Evolutionary conservation across 2,113 vertebrate species (phyloP).

Genomic region (Aviceda subcristata): DNA sequence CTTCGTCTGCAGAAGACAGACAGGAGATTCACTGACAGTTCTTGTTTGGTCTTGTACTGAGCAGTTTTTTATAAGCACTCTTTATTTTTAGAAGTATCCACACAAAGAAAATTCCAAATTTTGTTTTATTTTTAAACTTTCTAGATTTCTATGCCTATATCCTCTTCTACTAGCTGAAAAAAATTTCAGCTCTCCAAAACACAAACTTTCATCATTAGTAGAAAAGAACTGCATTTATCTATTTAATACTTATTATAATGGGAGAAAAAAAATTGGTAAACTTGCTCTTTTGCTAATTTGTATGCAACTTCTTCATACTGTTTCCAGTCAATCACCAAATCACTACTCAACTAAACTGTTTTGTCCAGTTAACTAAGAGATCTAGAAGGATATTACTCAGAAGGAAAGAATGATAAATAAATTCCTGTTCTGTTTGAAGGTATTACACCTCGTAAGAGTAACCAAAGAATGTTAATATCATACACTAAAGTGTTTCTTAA

Average conservation of each 20-base stretch:
- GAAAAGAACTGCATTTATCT: background rate
- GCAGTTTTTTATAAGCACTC: background rate
- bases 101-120: background rate
- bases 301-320: background rate
- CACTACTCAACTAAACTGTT: background rate
- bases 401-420: background rate
- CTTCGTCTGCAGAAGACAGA: constrained; percentile 74
- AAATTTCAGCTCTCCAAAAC: background rate
- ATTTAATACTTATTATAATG: background rate
- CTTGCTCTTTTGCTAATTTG: background rate
- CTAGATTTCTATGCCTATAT: background rate
- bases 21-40: background rate
- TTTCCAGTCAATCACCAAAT: background rate
- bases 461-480: background rate
- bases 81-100: background rate
- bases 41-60: background rate
- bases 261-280: background rate
- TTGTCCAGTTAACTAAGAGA: background rate
- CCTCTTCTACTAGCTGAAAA: background rate
- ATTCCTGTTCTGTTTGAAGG: background rate
- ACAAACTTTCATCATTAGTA: background rate
- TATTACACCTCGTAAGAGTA: background rate
- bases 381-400: background rate
- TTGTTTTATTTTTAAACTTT: background rate
- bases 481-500: background rate